Percentiles rank a stretch among this genome's conserved stretches.
Conservation (phyloP, 1,140 invertebrate species). For the Rhopalosiphum maidis region DNA sequence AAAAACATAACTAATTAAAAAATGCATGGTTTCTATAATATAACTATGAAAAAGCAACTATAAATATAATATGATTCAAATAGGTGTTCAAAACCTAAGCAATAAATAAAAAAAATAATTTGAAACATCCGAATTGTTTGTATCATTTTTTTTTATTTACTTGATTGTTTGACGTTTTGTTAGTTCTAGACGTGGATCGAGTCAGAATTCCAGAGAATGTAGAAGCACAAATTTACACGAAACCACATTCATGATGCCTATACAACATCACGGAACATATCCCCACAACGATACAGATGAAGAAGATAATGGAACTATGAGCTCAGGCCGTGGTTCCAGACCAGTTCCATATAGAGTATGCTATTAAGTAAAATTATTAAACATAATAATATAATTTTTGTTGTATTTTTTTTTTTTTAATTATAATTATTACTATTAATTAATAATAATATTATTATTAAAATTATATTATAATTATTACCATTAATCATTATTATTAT, state of each 20-base stretch:
- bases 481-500: not conserved
- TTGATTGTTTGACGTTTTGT: not conserved
- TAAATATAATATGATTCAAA: not conserved
- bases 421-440: not conserved
- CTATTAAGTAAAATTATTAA: not conserved
- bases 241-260: conserved; percentile 50
- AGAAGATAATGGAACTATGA: conserved; percentile 28
- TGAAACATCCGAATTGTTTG: no score
- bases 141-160: not conserved
- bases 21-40: not conserved
- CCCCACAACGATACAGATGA: conserved; percentile 19
- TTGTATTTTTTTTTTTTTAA: not conserved
- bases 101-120: not conserved
- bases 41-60: not conserved
- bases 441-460: not conserved
- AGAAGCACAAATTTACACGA: conserved; percentile 48
- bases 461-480: not conserved
- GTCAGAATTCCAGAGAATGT: conserved; percentile 41
- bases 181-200: conserved; percentile 38
- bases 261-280: conserved; percentile 23
- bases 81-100: not conserved
- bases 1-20: not conserved
- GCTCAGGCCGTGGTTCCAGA: not conserved
- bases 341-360: conserved; percentile 40
- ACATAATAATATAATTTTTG: not conserved